phyloP scores from a whole-genome alignment of 2,888 invertebrate genomes.

The Oscheius sp. region DNA sequence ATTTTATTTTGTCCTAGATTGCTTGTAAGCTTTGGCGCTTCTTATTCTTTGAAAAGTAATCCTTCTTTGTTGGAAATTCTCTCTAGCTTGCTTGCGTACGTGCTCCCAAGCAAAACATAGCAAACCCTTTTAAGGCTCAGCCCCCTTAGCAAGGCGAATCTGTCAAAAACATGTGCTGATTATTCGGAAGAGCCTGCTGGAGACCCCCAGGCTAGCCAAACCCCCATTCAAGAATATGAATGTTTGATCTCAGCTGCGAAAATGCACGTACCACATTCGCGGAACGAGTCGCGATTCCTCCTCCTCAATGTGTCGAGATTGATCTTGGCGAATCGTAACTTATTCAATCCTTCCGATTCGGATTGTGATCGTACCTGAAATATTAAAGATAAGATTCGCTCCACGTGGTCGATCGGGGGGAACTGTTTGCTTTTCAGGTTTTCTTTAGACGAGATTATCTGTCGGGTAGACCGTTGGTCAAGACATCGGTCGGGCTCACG shows the following conservation, averaged over 20 bases:
- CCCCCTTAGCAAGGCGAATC: not conserved
- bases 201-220: not conserved
- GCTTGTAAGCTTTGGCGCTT: no score
- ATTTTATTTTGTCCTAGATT: no score
- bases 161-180: not conserved
- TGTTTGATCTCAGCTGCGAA: not conserved
- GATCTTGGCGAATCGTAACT: conserved; percentile 35
- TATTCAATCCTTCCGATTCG: conserved; percentile 65
- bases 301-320: conserved; percentile 15
- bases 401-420: no score
- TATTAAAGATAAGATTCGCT: not conserved
- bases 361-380: conserved; percentile 66
- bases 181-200: not conserved
- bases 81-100: not conserved
- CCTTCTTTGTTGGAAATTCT: not conserved
- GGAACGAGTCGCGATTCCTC: conserved; percentile 10
- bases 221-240: not conserved
- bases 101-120: not conserved
- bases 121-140: not conserved
- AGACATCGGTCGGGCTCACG: no score
- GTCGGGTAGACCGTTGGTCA: not conserved
- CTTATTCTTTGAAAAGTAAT: no score
- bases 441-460: not conserved
- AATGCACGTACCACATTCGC: conserved; percentile 15
- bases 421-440: no score